A percentile compares a stretch with the other conserved stretches of the same genome.
phyloP scores from a whole-genome alignment of 2,888 invertebrate genomes.

The Stratiomys singularior region DNA sequence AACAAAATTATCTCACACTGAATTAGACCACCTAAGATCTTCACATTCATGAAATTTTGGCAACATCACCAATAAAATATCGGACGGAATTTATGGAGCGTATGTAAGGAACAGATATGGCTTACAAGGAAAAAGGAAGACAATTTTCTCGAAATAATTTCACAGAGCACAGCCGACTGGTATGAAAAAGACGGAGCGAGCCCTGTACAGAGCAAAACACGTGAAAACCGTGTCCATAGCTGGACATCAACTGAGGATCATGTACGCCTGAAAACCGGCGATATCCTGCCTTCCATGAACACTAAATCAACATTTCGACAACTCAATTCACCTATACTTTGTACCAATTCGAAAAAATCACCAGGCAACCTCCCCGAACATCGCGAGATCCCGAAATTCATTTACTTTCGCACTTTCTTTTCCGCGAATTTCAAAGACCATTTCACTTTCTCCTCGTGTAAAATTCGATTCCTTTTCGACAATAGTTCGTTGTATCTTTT shows the following conservation, averaged over 20 bases:
- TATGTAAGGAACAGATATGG: too few relatives aligned
- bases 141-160: neutral
- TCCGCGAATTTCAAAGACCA: neutral
- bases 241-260: neutral
- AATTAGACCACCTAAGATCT: neutral
- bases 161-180: neutral
- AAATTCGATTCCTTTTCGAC: conserved; percentile 7
- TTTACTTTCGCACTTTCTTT: neutral
- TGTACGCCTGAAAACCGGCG: neutral
- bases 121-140: too few relatives aligned
- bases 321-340: conserved; percentile 13
- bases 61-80: neutral
- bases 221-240: neutral
- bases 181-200: too few relatives aligned
- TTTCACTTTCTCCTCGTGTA: conserved; percentile 11
- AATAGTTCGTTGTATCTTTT: neutral
- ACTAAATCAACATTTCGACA: neutral
- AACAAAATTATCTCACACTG: neutral
- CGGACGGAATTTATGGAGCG: neutral
- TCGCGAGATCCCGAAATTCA: neutral
- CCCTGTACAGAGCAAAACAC: neutral
- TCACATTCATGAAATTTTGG: neutral
- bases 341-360: neutral
- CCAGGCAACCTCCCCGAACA: neutral
- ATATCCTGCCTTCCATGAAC: neutral